Percentiles rank a stretch among this genome's conserved stretches.
phyloP scores from a whole-genome alignment of 2,888 invertebrate species.

The Heteromurus nitidus region DNA sequence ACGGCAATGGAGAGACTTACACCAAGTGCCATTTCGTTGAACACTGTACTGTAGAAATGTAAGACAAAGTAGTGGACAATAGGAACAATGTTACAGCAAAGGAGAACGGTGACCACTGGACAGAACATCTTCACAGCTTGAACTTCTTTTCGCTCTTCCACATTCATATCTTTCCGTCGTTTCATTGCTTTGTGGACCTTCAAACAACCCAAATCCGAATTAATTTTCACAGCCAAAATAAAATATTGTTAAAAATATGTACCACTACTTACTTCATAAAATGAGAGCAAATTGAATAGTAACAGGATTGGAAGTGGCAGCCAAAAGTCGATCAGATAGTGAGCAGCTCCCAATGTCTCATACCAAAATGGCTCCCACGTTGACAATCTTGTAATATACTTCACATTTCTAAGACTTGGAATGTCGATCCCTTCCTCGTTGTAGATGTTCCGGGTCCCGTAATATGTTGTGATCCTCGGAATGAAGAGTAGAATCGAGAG shows the following conservation, averaged over 20 bases:
- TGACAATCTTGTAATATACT: background rate
- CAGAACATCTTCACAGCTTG: background rate
- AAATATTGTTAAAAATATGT: background rate
- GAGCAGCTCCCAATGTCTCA: background rate
- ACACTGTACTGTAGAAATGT: too few species aligned
- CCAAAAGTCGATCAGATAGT: background rate
- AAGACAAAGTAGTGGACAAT: too few species aligned
- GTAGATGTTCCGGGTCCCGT: background rate
- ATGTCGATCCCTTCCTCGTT: background rate
- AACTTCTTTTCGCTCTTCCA: background rate
- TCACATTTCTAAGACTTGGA: background rate
- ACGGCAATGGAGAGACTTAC: too few species aligned
- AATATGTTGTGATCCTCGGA: background rate
- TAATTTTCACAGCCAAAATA: background rate
- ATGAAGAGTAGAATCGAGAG: background rate
- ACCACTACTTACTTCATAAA: background rate
- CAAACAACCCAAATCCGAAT: too few species aligned
- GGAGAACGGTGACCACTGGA: background rate
- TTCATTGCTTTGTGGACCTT: too few species aligned
- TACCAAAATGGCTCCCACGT: background rate
- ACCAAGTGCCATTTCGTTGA: too few species aligned
- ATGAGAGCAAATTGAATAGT: background rate
- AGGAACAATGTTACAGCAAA: background rate
- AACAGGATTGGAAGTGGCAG: background rate
- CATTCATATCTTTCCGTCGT: too few species aligned